Base-by-base conservation (phyloP, 2,113 vertebrate genomes). In the Gymnobelideus leadbeateri region DNA sequence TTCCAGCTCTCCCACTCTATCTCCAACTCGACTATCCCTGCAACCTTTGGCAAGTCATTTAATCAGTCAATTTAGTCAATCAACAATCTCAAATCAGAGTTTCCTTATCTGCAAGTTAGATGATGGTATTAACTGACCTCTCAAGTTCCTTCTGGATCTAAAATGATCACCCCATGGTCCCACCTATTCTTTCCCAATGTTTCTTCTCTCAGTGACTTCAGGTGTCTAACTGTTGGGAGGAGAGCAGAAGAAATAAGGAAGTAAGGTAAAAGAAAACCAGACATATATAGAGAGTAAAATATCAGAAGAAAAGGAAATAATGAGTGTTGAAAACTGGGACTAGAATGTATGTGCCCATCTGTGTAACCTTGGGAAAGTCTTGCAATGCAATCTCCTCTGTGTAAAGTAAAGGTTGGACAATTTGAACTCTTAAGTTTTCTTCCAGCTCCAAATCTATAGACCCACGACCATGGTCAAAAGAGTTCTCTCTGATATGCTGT, bases 61-160 rank as follows among this genome's bases (percentile, higher is more conserved):
- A 43, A 84, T 84, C 37, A 43, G 14, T 84, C 68, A 37, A 3
- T 3, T 37, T 84, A 49, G 4, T 49, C 47, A 49, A 49, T 49
- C 47, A 49, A 49, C 4, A 49, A 49, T 49, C 47, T 49, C 47
- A 49, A 49, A 49, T 49, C 2, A 49, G 68, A 84, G 68, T 84
- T 84, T 43, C 68, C n/a, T 43, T 43, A 43, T 43, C 68, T 43
- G 5, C 37, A 84, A 43, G 43, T 84, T 84, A 84, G 19, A 19
- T n/a, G n/a, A 43, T 84, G 12, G 31, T n/a, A 77, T 77, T 6
- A n/a, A 77, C 11, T n/a, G 14, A 94, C 37, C 21, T 89, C 46
- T 94, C 54, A 23, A 89, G 24, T 92, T 52, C 31, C 94, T 94
- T 92, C 21, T 25, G 37, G 25, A 95, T 91, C 53, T 90, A 93